Conservation (phyloP, 2,797 vertebrate genomes). For the Pempheris klunzingeri region DNA sequence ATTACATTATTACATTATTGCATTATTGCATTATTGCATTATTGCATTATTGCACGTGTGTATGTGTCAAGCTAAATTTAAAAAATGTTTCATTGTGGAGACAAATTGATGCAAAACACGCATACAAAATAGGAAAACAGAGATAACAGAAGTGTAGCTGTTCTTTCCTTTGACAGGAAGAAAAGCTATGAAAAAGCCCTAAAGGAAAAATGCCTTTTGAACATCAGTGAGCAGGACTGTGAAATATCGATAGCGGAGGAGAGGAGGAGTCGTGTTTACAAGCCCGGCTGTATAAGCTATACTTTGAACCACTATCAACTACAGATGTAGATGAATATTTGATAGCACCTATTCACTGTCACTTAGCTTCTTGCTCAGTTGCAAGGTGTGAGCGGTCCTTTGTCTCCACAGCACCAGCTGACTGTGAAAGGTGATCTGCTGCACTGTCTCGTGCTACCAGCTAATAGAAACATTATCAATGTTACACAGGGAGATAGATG, state of each 20-base stretch:
- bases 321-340: conserved; percentile 23
- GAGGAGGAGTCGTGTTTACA: conserved; percentile 5
- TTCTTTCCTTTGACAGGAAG: not conserved
- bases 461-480: conserved; percentile 16
- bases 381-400: not conserved
- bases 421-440: conserved; percentile 28
- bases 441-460: not conserved
- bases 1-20: conserved; percentile 1
- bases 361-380: not conserved
- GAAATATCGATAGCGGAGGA: not conserved
- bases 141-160: not conserved
- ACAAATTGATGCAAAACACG: not conserved
- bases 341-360: conserved; percentile 5
- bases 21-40: conserved; percentile 10
- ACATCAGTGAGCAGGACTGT: not conserved
- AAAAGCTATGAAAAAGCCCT: not conserved
- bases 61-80: not conserved
- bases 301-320: not conserved
- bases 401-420: conserved; percentile 2
- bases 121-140: not conserved
- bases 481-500: not conserved
- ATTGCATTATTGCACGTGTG: conserved; percentile 5
- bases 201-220: not conserved
- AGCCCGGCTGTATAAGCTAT: not conserved
- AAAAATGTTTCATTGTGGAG: not conserved